Conservation (phyloP, 2,797 vertebrate species). For the Spinibarbus caldwelli region DNA sequence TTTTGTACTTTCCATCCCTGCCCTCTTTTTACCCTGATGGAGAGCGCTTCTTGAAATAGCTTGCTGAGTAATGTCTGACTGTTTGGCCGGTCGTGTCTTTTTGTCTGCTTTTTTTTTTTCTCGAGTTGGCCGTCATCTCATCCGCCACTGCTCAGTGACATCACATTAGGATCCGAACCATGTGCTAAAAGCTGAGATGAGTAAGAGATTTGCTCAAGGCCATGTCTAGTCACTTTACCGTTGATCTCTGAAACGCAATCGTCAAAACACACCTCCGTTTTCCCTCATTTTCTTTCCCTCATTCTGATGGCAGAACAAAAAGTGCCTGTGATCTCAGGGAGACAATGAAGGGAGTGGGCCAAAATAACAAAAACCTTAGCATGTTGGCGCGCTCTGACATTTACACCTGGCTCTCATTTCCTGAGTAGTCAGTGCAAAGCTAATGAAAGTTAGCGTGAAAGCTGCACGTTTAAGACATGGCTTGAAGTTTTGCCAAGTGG, state of each 20-base stretch:
- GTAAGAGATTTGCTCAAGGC: conserved; percentile 47
- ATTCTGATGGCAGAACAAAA: conserved; percentile 45
- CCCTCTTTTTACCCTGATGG: conserved; percentile 57
- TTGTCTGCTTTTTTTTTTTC: conserved; percentile 49
- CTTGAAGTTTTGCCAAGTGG: conserved; percentile 21
- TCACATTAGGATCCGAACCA: conserved; percentile 56
- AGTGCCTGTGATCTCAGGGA: conserved; percentile 57
- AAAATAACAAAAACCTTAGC: conserved; percentile 53
- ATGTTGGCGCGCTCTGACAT: conserved; percentile 63
- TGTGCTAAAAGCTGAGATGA: conserved; percentile 63
- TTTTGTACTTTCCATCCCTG: conserved; percentile 60
- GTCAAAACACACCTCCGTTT: conserved; percentile 46
- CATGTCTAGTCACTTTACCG: conserved; percentile 53
- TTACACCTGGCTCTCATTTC: conserved; percentile 72
- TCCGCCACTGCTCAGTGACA: conserved; percentile 58
- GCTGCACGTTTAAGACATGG: conserved; percentile 18
- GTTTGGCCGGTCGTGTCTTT: conserved; percentile 63
- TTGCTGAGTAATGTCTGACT: conserved; percentile 78
- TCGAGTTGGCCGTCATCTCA: conserved; percentile 56
- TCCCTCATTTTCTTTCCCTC: conserved; percentile 39
- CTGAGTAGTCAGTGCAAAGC: conserved; percentile 57
- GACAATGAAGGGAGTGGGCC: conserved; percentile 58
- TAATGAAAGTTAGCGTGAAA: conserved; percentile 56
- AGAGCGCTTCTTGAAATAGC: conserved; percentile 74
- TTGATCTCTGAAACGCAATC: conserved; percentile 60